A percentile compares a stretch with the other conserved stretches of the same genome.
Evolutionary conservation across 64 coral and sea anemone species (phyloP).

Genomic region (Porites lutea): DNA sequence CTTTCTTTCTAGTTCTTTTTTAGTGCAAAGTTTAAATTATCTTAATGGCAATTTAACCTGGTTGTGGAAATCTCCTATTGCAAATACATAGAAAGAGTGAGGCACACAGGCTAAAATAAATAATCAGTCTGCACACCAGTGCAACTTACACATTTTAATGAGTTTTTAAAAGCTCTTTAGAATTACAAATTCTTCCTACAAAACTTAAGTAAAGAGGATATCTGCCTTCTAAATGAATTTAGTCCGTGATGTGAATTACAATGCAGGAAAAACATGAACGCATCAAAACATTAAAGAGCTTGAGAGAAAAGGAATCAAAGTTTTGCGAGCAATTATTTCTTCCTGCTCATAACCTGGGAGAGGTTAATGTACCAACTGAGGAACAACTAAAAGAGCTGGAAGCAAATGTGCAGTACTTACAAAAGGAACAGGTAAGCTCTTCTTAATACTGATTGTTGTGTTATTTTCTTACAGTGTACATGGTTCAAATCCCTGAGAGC

Average conservation of each 20-base stretch:
- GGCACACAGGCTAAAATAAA: too few species aligned
- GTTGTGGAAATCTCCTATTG: too few species aligned
- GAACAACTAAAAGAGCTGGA: slow-evolving; percentile 89
- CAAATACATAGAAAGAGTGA: too few species aligned
- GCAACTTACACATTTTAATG: too few species aligned
- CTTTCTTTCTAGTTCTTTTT: too few species aligned
- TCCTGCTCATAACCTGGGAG: slow-evolving; percentile 73
- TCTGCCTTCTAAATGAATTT: neutral
- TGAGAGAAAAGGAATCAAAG: slow-evolving; percentile 72
- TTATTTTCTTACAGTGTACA: too few species aligned
- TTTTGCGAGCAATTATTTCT: slow-evolving; percentile 71
- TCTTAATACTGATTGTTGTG: neutral
- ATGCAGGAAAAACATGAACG: slow-evolving; percentile 90
- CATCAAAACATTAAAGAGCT: slow-evolving; percentile 62
- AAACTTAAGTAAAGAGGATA: neutral
- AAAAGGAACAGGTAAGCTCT: slow-evolving; percentile 75
- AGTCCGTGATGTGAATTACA: neutral
- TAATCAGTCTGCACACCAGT: too few species aligned
- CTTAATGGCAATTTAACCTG: too few species aligned
- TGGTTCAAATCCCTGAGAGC: too few species aligned
- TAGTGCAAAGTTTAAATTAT: too few species aligned
- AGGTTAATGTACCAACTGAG: slow-evolving; percentile 77
- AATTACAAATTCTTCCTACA: neutral
- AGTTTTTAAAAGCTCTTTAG: too few species aligned
- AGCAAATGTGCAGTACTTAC: slow-evolving; percentile 76